Percentiles rank a stretch among this genome's conserved stretches.
Conservation (phyloP, 2,113 vertebrate genomes). For the Micromys minutus region DNA sequence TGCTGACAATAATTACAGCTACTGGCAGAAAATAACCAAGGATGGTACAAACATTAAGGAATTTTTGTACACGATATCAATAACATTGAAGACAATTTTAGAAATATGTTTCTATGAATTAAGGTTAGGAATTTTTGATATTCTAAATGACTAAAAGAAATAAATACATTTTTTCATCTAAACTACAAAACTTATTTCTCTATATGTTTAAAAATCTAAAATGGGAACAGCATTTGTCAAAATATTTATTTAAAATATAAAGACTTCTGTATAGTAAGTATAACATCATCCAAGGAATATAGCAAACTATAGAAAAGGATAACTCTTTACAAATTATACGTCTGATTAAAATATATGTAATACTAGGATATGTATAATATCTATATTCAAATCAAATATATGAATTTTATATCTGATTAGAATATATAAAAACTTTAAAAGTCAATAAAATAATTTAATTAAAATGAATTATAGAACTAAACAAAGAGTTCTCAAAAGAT, state of each 20-base stretch:
- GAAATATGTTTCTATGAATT: not conserved
- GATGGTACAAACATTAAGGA: not conserved
- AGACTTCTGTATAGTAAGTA: not conserved
- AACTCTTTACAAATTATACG: not conserved
- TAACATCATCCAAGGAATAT: not conserved
- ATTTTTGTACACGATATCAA: not conserved
- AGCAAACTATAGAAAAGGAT: not conserved
- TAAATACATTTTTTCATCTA: not conserved
- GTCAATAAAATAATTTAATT: not conserved
- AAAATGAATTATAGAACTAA: not conserved
- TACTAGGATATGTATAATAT: too few species aligned
- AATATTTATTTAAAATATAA: not conserved
- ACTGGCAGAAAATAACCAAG: not conserved
- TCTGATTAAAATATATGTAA: too few species aligned
- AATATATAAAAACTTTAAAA: not conserved
- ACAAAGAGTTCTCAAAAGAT: not conserved
- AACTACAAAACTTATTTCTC: not conserved
- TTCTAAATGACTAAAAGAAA: not conserved
- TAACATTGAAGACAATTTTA: not conserved
- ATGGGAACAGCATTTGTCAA: not conserved
- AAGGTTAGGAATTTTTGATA: not conserved
- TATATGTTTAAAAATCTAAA: not conserved
- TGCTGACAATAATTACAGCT: not conserved
- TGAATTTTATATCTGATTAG: too few species aligned
- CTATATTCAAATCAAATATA: too few species aligned